Evolutionary conservation across 2,113 vertebrate species (phyloP), one percentile per base, ranked within the genome.

Genomic region (Oreotrochilus melanogaster): DNA sequence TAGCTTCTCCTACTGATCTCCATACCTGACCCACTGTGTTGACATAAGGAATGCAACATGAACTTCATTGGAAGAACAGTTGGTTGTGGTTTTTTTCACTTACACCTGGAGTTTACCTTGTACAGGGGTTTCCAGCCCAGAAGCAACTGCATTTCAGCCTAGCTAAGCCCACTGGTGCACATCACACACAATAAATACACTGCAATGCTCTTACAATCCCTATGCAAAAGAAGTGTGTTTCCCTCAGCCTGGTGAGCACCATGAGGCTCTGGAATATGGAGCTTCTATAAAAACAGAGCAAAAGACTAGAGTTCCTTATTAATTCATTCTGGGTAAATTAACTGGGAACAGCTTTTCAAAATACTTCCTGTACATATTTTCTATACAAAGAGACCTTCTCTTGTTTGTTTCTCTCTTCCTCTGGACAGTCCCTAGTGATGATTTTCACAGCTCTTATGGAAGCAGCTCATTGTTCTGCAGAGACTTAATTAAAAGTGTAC

Each of bases 401-500:
- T 93, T 96, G 89, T 95, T 97, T 92, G 79, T 78, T 96, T 97
- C 91, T 92, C 42, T 84, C 83, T 96, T 96, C 78, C 92, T 88
- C 53, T 58, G 89, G 84, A 94, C 91, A 94, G 95, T 86, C 88
- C 93, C 92, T 56, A 61, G 76, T 56, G 82, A 96, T 92, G 89
- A 75, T 85, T 91, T 92, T 96, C 84, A 91, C 81, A 80, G 87
- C 80, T 96, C 75, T 91, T 71, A 66, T 87, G 76, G 91, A 96
- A 96, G 79, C 85, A 87, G 51, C 86, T 96, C 95, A 93, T 94
- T 93, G 89, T 93, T 95, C 95, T 95, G 50, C 85, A 48, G 76
- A 89, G 90, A 81, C 81, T 74, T 92, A 96, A 96, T 96, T 97
- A 97, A 97, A 97, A 97, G 91, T 43, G 62, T 62, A 82, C 58